Base-by-base conservation (phyloP, 92 coral and sea anemone species). In the Epizoanthus illoricatus region DNA sequence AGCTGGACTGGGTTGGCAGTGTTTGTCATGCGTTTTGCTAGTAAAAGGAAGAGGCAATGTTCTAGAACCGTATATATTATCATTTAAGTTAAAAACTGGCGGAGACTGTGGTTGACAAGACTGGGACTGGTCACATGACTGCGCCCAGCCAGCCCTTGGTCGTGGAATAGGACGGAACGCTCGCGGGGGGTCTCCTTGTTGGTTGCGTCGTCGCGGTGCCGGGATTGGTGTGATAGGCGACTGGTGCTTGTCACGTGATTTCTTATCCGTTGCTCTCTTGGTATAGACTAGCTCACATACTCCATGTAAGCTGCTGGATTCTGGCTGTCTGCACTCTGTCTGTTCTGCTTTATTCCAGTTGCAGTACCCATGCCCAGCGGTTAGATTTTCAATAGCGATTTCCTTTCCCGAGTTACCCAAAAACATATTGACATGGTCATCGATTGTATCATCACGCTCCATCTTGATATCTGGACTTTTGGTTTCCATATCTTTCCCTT, bases 401-500 rank as follows among this genome's bases (percentile, higher is more conserved):
- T 52, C 56, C 56, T 52, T 39, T n/a, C 28, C 43, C 39, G 70
- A 42, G 3, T 21, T 60, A 61, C 42, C 40, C 24, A 70, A 59
- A 4, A 5, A n/a, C 58, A 78, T 62, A 5, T 78, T 70, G 15
- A 78, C 16, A 20, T 78, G 63, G 17, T 45, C 82, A 45, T 78
- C 21, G 42, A 63, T 62, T 40, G 67, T 11, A 18, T 49, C n/a
- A 5, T 62, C 11, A 45, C 15, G 7, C 5, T 56, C 65, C 71
- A 78, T 78, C 18, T 78, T 42, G 59, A 64, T 63, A 15, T 78
- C 41, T 1, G 10, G 56, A 6, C 60, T 20, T 78, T 63, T 59
- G 23, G 20, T 63, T 78, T 78, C 23, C 20, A 43, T 18, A 9
- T 11, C n/a, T n/a, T 5, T 4, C 33, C 42, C 39, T 13, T 23